Percentiles rank a stretch among this genome's conserved stretches.
These are phyloP conservation scores for Cryptotermes secundus DNA, from an alignment of 1,140 invertebrate genomes.

Conservation along the genomic window DNA sequence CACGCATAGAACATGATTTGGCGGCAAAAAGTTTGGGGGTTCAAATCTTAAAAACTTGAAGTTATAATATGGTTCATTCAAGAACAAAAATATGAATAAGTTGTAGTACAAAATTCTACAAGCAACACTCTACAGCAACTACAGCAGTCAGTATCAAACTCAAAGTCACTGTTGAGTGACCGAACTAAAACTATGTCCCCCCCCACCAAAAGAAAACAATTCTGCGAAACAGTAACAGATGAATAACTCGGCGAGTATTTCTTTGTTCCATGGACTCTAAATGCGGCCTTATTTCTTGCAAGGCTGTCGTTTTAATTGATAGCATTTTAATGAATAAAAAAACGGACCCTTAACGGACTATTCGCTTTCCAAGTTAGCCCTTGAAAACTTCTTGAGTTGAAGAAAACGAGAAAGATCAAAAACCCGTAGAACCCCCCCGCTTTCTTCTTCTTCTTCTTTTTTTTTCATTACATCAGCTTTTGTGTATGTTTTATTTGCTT, in stretches of 20 bases:
- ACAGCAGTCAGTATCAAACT: no score
- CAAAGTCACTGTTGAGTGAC: no score
- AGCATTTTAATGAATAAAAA: slow-evolving; percentile 17
- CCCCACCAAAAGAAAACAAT: neutral
- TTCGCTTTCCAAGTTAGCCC: slow-evolving; percentile 8
- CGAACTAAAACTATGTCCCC: no score
- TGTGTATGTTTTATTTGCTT: neutral
- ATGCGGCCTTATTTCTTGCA: neutral
- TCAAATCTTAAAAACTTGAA: no score
- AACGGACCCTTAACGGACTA: neutral
- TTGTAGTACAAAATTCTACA: no score
- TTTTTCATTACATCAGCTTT: neutral
- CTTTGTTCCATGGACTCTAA: neutral
- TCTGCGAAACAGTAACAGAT: neutral
- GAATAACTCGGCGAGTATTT: neutral
- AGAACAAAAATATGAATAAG: no score
- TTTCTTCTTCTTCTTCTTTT: neutral
- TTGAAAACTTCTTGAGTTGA: slow-evolving; percentile 11
- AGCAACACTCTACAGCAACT: no score
- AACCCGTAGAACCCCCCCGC: neutral
- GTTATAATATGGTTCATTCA: no score
- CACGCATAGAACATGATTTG: no score
- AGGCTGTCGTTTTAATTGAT: neutral
- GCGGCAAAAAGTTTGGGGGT: no score
- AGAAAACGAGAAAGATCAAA: slow-evolving; percentile 14